Evolutionary conservation across 2,888 invertebrate genomes (phyloP), one percentile per base, ranked within the genome.

Genomic region (Antheraea assamensis): DNA sequence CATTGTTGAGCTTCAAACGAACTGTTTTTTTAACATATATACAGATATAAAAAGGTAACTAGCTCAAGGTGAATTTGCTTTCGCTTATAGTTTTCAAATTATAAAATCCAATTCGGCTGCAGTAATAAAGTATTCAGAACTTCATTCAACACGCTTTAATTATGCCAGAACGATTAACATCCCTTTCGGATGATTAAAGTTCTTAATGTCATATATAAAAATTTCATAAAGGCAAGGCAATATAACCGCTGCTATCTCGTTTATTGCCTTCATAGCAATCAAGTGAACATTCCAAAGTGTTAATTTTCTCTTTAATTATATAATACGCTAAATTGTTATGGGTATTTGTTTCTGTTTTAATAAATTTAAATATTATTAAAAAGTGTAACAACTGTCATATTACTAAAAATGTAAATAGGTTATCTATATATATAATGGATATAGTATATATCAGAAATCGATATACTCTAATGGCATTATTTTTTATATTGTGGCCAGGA

Each of bases 181-280:
- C 73, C 35, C 35, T 58, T 35, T 70, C 42, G 24, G 27, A 71
- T 85, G 85, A 86, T 85, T 87, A 86, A 84, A 86, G 79, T 83
- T 83, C 79, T 81, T 87, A 83, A 86, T 81, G 82, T 81, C 83
- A 81, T 85, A 85, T 87, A 87, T 88, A 88, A 87, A 87, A 27
- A 61, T 30, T 30, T 30, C 61, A 61, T 61, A 27, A 61, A 61
- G 15, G 61, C 61, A 61, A 27, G 61, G 61, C 27, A 61, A 61
- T 61, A 61, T 61, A 61, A 61, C 61, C 17, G 17, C 61, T 27
- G 61, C 27, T 61, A 61, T 61, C 61, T 30, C 61, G 27, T 61
- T 61, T 61, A 61, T 61, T 61, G 27, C 61, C 27, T 61, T 27
- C 61, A 27, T 61, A 27, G 15, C 27, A 61, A 61, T 61, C 27